These are phyloP conservation scores for Anoura caudifer DNA, from an alignment of 2,113 vertebrate genomes.

Conservation along the genomic window DNA sequence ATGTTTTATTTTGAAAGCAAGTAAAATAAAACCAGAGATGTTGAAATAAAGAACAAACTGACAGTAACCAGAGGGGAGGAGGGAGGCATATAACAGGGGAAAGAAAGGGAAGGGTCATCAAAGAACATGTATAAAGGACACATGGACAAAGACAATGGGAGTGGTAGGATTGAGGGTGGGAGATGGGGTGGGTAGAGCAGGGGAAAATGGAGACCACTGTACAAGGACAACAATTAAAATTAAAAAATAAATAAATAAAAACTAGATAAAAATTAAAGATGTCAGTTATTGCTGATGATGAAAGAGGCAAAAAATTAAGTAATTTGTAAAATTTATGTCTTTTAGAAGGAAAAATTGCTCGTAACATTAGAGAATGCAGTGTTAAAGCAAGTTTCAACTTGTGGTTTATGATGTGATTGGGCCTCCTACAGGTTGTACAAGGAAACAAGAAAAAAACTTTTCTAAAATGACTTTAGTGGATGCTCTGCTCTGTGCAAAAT, in stretches of 20 bases:
- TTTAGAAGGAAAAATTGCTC: not conserved
- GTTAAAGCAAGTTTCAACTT: not conserved
- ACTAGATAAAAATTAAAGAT: not conserved
- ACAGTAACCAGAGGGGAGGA: too few species aligned
- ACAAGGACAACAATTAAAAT: too few species aligned
- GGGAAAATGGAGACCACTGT: too few species aligned
- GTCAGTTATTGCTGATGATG: not conserved
- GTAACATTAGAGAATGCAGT: not conserved
- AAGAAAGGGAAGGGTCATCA: too few species aligned
- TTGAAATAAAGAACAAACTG: too few species aligned
- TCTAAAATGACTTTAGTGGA: not conserved
- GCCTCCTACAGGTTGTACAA: not conserved
- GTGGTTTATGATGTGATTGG: constrained; percentile 2
- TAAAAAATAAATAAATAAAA: too few species aligned
- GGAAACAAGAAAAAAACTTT: not conserved
- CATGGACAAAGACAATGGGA: too few species aligned
- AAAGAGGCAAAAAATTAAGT: not conserved
- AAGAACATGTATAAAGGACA: too few species aligned
- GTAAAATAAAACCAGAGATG: too few species aligned
- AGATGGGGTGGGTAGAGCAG: too few species aligned
- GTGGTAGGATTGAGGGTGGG: too few species aligned
- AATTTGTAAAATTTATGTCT: not conserved
- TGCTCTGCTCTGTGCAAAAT: not conserved
- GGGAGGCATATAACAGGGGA: too few species aligned
- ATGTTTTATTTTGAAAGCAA: not conserved